Conservation (phyloP, 2,797 vertebrate genomes). For the Knipowitschia caucasica region DNA sequence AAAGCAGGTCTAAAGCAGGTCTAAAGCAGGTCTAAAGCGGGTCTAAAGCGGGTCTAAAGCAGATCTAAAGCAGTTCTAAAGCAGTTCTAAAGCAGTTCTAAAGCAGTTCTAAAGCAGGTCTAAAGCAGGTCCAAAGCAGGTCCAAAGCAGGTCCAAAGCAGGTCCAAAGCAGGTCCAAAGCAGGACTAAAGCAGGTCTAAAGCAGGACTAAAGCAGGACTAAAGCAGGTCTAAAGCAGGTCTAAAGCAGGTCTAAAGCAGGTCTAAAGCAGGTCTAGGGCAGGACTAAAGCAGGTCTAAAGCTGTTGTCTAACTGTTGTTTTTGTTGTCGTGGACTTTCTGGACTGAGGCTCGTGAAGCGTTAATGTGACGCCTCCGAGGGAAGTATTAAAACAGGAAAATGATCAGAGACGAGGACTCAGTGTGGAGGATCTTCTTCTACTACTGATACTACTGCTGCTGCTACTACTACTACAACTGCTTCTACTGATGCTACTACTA, state of each 20-base stretch:
- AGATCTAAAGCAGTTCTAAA: not conserved
- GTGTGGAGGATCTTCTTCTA: too few species aligned
- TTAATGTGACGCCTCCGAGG: too few species aligned
- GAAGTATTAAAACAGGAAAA: too few species aligned
- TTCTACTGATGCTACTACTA: too few species aligned
- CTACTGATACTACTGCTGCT: too few species aligned
- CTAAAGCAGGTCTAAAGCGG: not conserved
- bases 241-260: not conserved
- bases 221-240: not conserved
- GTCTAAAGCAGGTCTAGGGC: too few species aligned
- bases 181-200: not conserved
- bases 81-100: not conserved
- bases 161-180: not conserved
- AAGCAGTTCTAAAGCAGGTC: not conserved
- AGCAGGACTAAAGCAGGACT: not conserved
- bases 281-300: not conserved
- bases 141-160: not conserved
- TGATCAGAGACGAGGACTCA: too few species aligned
- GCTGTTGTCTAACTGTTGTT: too few species aligned
- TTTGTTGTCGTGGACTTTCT: too few species aligned
- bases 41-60: not conserved
- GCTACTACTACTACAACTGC: too few species aligned
- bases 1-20: not conserved
- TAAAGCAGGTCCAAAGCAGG: not conserved
- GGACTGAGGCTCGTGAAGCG: too few species aligned